These are phyloP conservation scores for Pseudorectes ferrugineus DNA, from an alignment of 2,113 vertebrate genomes.

Conservation along the genomic window DNA sequence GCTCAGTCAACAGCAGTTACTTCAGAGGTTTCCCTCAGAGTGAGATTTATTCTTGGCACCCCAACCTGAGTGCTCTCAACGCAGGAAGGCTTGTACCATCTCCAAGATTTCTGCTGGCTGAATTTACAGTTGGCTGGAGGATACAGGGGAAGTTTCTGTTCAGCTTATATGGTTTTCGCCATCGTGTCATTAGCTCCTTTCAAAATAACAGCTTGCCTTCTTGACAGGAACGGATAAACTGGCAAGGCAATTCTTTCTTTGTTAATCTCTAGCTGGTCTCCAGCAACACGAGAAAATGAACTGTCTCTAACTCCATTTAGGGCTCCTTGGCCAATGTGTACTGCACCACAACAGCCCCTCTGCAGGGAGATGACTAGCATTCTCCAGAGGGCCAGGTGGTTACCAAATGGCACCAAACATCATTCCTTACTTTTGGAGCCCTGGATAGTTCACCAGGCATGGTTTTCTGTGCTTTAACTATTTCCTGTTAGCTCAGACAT, in stretches of 20 bases:
- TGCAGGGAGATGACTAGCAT: background rate
- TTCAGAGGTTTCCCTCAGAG: conserved; percentile 53
- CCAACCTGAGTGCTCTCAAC: background rate
- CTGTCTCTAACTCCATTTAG: background rate
- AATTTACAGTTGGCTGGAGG: conserved; percentile 54
- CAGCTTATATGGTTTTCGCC: conserved; percentile 47
- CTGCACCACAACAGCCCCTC: background rate
- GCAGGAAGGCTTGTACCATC: conserved; percentile 41
- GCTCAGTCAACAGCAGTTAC: conserved; percentile 22
- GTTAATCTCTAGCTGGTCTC: conserved; percentile 17
- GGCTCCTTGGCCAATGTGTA: background rate
- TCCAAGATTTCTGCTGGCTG: conserved; percentile 61
- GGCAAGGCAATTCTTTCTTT: conserved; percentile 13
- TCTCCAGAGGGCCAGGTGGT: background rate
- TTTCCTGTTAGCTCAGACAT: background rate
- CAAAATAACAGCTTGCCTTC: conserved; percentile 61
- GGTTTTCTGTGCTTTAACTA: background rate
- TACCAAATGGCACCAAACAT: background rate
- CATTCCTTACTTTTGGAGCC: background rate
- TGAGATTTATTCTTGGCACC: conserved; percentile 55
- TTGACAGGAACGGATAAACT: conserved; percentile 48
- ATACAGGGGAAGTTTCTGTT: conserved; percentile 50
- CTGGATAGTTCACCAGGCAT: background rate
- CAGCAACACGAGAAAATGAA: background rate
- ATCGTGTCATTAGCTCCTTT: conserved; percentile 34